phyloP scores from a whole-genome alignment of 2,888 invertebrate genomes.

The Sarcophaga carnaria region DNA sequence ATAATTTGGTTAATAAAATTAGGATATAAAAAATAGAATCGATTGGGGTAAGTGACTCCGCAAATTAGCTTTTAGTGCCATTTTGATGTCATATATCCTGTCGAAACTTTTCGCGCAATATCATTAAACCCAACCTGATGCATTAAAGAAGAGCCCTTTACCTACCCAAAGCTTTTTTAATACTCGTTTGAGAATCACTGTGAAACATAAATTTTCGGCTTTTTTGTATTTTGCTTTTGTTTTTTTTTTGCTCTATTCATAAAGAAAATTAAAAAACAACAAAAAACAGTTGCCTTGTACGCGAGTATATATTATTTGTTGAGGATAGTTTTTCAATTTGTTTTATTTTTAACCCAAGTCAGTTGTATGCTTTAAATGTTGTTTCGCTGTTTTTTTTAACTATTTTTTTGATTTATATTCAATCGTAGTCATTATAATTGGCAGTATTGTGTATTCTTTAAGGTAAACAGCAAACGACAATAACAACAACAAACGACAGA shows the following conservation, averaged over 20 bases:
- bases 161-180: no score
- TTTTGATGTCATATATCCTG: no score
- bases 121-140: no score
- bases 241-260: background rate
- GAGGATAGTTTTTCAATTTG: background rate
- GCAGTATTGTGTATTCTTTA: slow-evolving; percentile 55
- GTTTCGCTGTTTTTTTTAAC: slow-evolving; percentile 28
- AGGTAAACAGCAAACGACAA: slow-evolving; percentile 29
- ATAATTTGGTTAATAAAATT: no score
- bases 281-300: slow-evolving; percentile 6
- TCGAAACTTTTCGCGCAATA: no score
- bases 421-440: slow-evolving; percentile 68
- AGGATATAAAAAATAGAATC: no score
- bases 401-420: slow-evolving; percentile 69
- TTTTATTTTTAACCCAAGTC: background rate
- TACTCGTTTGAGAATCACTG: slow-evolving; percentile 2
- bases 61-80: no score
- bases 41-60: no score
- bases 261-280: background rate
- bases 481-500: background rate
- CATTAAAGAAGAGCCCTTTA: no score
- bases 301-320: background rate
- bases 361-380: slow-evolving; percentile 14
- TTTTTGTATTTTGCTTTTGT: background rate
- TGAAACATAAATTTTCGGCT: slow-evolving; percentile 4